Evolutionary conservation across 2,888 invertebrate genomes (phyloP), one percentile per base, ranked within the genome.

Genomic region (Oscheius onirici): DNA sequence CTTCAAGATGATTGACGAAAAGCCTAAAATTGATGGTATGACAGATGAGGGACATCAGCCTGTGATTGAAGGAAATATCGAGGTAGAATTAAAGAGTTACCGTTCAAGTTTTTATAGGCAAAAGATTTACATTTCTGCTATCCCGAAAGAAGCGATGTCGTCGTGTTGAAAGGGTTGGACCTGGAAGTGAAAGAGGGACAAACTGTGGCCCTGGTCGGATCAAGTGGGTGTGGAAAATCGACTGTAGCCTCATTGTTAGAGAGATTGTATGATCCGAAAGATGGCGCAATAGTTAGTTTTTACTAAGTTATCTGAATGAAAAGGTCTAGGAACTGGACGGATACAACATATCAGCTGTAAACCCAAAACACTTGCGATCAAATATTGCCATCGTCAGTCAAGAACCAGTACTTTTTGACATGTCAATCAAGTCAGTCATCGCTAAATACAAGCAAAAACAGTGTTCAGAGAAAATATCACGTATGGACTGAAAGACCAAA

Each of bases 241-340:
- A 88, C 89, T 84, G 89, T 55, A 13, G 26, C 34, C 15, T 85
- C 84, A 28, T 81, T 89, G 5, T 88, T 95, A 0, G 92, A 94
- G 88, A 89, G 94, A 71, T 94, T 94, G 88, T 95, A 95, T 87
- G 94, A 94, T 87, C 92, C 93, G 0, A 88, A 89, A 8, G 88
- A 88, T 3, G 94, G 94, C 11, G 85, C 89, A 41, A 91, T 93
- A 74, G 91, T 91, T n/a, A 65, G 76, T 46, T 5, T 22, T 10
- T 17, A n/a, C n/a, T 17, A 10, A 20, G 10, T 17, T 17, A 17
- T 49, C 8, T 49, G 10, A n/a, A 22, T 11, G 11, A 24, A 51
- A 40, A 57, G 17, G 61, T 79, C 66, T 34, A 84, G 79, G 54
- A 73, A 10, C 78, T 89, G 13, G 89, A 89, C 72, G 84, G 84